A percentile compares a stretch with the other conserved stretches of the same genome.
These are phyloP conservation scores for Enteromius paludinosus DNA, from an alignment of 2,797 vertebrate species.

Conservation along the genomic window DNA sequence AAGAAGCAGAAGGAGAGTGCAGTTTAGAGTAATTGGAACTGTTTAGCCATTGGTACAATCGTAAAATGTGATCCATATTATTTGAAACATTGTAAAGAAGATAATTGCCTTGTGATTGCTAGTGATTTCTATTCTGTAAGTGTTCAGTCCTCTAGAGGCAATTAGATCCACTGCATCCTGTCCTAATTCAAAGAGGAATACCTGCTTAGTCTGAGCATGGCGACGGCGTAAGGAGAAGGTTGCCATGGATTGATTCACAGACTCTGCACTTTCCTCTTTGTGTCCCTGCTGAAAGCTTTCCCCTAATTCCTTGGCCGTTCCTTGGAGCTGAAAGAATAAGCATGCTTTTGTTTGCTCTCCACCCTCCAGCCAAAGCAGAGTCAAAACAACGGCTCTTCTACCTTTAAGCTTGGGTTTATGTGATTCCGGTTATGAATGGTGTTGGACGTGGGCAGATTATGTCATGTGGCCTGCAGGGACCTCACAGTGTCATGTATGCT, in stretches of 20 bases:
- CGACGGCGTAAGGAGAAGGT: slow-evolving; percentile 18
- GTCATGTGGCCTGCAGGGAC: slow-evolving; percentile 26
- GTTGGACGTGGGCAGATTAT: slow-evolving; percentile 27
- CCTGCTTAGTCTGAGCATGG: slow-evolving; percentile 49
- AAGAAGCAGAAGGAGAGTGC: neutral
- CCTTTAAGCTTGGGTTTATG: slow-evolving; percentile 31
- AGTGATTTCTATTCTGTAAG: slow-evolving; percentile 20
- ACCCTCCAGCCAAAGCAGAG: slow-evolving; percentile 31
- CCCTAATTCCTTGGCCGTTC: slow-evolving; percentile 49
- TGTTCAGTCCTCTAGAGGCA: slow-evolving; percentile 34
- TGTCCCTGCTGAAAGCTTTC: slow-evolving; percentile 43
- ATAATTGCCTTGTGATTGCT: neutral
- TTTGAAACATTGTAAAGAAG: slow-evolving; percentile 10
- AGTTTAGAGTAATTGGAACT: neutral
- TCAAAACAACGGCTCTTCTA: slow-evolving; percentile 41
- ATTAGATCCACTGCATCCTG: slow-evolving; percentile 48
- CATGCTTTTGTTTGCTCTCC: slow-evolving; percentile 58
- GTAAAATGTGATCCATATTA: neutral
- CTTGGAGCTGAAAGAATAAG: slow-evolving; percentile 52
- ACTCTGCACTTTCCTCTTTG: slow-evolving; percentile 45
- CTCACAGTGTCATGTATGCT: neutral
- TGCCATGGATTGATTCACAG: slow-evolving; percentile 48
- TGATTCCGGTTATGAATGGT: slow-evolving; percentile 34
- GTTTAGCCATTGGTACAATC: slow-evolving; percentile 1
- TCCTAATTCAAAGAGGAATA: slow-evolving; percentile 52